phyloP scores from a whole-genome alignment of 2,113 vertebrate species.

The Aptenodytes forsteri region DNA sequence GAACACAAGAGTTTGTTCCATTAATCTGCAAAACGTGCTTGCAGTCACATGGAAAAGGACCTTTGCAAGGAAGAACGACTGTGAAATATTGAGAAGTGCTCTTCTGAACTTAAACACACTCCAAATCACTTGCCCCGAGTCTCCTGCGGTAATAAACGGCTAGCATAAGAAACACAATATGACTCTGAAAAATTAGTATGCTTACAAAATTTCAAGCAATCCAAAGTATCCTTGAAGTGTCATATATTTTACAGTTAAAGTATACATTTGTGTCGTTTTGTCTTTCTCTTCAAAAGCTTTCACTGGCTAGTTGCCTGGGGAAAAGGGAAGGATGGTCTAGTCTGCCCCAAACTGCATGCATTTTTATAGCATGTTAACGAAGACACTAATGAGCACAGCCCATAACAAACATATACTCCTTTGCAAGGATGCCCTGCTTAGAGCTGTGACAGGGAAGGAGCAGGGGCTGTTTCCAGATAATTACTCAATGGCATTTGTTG shows the following conservation, averaged over 20 bases:
- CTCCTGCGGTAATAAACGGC: neutral
- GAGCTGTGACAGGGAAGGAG: neutral
- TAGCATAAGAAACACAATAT: neutral
- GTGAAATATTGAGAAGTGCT: conserved; percentile 3
- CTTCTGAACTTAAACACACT: conserved; percentile 36
- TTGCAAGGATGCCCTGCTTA: neutral
- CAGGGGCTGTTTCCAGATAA: neutral
- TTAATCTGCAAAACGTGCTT: neutral
- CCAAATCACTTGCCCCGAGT: neutral
- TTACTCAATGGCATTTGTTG: neutral
- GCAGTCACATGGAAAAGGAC: neutral
- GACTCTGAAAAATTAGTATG: conserved; percentile 54
- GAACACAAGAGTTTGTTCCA: neutral
- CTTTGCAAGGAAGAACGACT: neutral
- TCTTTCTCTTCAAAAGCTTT: conserved; percentile 51
- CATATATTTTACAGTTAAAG: conserved; percentile 56
- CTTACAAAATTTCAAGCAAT: conserved; percentile 54
- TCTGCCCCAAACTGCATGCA: neutral
- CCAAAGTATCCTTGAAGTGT: conserved; percentile 64
- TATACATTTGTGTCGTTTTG: conserved; percentile 52
- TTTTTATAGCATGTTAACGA: neutral
- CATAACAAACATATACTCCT: neutral
- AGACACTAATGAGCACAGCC: neutral
- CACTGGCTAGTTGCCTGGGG: conserved; percentile 56
- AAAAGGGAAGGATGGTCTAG: neutral